A percentile compares a stretch with the other conserved stretches of the same genome.
Evolutionary conservation across 2,888 invertebrate species (phyloP).

Genomic region (Drosophila mimica): DNA sequence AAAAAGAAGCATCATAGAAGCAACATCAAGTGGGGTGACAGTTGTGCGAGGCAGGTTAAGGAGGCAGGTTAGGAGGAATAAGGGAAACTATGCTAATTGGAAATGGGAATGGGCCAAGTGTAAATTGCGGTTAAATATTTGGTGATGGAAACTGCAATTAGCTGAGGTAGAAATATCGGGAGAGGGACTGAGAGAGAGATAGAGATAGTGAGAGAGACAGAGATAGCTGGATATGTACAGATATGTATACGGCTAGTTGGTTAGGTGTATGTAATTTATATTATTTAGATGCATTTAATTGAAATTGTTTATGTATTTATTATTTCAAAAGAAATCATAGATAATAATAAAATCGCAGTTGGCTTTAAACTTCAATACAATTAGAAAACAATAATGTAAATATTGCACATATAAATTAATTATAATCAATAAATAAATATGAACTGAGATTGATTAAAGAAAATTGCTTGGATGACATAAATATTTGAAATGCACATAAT

Average conservation of each 20-base stretch:
- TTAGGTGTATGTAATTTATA: neutral
- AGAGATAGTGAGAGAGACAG: neutral
- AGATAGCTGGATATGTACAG: neutral
- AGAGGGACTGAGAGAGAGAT: neutral
- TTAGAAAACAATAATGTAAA: no score
- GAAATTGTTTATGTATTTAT: neutral
- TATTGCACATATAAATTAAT: neutral
- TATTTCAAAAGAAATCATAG: neutral
- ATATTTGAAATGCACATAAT: neutral
- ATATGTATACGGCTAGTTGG: neutral
- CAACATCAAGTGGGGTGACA: constrained; percentile 36
- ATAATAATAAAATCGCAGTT: no score
- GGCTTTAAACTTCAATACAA: no score
- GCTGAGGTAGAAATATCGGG: neutral
- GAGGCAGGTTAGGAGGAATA: neutral
- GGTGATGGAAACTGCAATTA: constrained; percentile 7
- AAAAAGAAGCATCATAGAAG: constrained; percentile 42
- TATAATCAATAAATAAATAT: neutral
- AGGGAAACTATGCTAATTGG: constrained; percentile 52
- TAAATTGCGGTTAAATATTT: constrained; percentile 40
- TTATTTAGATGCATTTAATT: neutral
- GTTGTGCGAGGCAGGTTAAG: constrained; percentile 8
- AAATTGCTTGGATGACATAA: neutral
- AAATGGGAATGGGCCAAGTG: constrained; percentile 21
- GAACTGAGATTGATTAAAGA: neutral